Percentiles rank a stretch among this genome's conserved stretches.
phyloP scores from a whole-genome alignment of 2,888 invertebrate genomes.

The Harmothoe impar region DNA sequence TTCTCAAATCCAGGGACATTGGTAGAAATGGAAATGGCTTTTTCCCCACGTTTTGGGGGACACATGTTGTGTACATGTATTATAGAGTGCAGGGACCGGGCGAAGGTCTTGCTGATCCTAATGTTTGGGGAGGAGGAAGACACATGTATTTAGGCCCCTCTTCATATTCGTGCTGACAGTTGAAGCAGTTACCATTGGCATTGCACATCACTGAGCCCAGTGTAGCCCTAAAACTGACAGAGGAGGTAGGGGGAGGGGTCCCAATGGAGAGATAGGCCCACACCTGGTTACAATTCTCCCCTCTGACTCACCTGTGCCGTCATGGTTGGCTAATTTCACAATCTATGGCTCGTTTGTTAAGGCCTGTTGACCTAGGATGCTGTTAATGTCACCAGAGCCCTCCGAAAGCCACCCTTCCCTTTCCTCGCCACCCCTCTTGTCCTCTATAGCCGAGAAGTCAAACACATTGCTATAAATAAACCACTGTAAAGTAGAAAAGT shows the following conservation, averaged over 20 bases:
- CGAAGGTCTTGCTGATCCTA: no score
- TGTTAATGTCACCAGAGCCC: conserved; percentile 3
- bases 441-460: neutral
- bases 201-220: no score
- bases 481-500: neutral
- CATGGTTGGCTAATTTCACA: neutral
- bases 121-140: no score
- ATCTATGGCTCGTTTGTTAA: neutral
- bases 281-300: neutral
- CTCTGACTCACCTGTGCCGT: conserved; percentile 5
- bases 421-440: neutral
- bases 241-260: neutral
- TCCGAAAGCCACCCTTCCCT: neutral
- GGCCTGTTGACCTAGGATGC: neutral
- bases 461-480: conserved; percentile 11
- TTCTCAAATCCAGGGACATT: no score
- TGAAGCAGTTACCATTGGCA: no score
- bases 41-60: no score
- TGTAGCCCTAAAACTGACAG: neutral
- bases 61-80: no score
- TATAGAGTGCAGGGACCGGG: no score
- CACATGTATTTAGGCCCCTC: no score
- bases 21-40: no score
- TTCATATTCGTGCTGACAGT: no score
- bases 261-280: no score